phyloP scores from a whole-genome alignment of 2,797 vertebrate species.

The Phataginus tetradactyla region DNA sequence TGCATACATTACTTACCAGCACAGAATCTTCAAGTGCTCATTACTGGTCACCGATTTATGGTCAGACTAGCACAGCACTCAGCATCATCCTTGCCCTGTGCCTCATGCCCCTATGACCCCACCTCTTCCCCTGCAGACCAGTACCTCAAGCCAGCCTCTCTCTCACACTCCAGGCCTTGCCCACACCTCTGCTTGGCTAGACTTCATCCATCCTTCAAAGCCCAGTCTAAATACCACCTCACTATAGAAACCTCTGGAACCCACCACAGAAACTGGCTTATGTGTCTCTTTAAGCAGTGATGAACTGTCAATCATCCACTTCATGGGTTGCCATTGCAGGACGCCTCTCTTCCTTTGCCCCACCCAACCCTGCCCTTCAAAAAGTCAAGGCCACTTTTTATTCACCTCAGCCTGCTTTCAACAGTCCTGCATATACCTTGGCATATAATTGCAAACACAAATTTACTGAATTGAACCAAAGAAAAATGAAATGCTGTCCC shows the following conservation, averaged over 20 bases:
- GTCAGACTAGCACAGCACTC: too few species aligned
- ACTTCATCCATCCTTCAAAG: background rate
- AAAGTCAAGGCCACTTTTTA: background rate
- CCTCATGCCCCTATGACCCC: fast-evolving
- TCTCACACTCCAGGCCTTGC: background rate
- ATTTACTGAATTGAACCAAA: background rate
- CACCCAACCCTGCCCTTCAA: background rate
- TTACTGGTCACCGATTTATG: background rate
- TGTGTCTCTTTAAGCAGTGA: background rate
- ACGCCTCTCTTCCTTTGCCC: background rate
- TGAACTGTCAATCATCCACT: background rate
- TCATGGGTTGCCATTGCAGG: background rate
- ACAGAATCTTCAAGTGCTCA: background rate
- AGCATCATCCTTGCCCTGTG: background rate
- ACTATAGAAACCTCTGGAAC: background rate
- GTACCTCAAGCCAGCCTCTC: background rate
- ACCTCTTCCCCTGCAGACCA: background rate
- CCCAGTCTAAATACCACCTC: background rate
- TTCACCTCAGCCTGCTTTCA: background rate
- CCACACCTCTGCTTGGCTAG: background rate
- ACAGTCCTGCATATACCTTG: background rate
- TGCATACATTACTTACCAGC: background rate
- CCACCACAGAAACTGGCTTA: background rate
- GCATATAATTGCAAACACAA: background rate
- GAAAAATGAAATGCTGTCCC: background rate